Evolutionary conservation across 2,797 vertebrate genomes (phyloP).

Genomic region (Myotis daubentonii): DNA sequence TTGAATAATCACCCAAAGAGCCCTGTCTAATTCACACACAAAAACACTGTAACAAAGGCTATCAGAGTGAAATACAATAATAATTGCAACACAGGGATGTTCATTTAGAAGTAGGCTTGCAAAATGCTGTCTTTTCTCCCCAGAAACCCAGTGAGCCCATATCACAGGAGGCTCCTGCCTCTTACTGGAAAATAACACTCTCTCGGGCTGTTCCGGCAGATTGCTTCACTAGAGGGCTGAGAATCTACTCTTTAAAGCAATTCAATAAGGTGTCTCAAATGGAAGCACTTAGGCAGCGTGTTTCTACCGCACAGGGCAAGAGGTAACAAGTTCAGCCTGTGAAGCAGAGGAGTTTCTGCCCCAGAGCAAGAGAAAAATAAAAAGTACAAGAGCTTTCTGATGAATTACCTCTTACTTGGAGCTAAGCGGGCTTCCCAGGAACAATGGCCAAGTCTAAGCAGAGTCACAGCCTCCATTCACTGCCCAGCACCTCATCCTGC

Average conservation of each 20-base stretch:
- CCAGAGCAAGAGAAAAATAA: conserved; percentile 35
- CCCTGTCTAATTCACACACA: conserved; percentile 40
- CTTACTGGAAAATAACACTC: conserved; percentile 27
- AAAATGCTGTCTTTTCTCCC: conserved; percentile 44
- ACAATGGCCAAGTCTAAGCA: conserved; percentile 66
- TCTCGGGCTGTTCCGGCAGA: conserved; percentile 18
- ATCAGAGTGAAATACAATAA: conserved; percentile 48
- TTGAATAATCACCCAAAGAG: conserved; percentile 69
- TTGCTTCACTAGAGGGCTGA: neutral
- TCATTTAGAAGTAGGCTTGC: conserved; percentile 58
- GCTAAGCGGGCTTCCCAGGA: conserved; percentile 56
- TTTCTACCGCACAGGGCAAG: conserved; percentile 67
- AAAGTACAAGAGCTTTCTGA: conserved; percentile 57
- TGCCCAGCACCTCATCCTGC: conserved; percentile 42
- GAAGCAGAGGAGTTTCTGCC: conserved; percentile 65
- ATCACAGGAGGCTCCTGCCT: neutral
- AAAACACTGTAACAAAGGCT: conserved; percentile 63
- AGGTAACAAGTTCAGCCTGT: conserved; percentile 75
- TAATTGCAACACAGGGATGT: conserved; percentile 56
- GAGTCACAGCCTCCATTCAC: conserved; percentile 49
- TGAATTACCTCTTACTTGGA: conserved; percentile 70
- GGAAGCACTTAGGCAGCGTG: conserved; percentile 72
- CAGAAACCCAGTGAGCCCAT: conserved; percentile 30
- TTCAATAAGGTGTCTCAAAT: conserved; percentile 61
- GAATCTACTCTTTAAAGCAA: conserved; percentile 27